A percentile compares a stretch with the other conserved stretches of the same genome.
Evolutionary conservation across 2,113 vertebrate species (phyloP).

Genomic region (Todiramphus saurophagus): DNA sequence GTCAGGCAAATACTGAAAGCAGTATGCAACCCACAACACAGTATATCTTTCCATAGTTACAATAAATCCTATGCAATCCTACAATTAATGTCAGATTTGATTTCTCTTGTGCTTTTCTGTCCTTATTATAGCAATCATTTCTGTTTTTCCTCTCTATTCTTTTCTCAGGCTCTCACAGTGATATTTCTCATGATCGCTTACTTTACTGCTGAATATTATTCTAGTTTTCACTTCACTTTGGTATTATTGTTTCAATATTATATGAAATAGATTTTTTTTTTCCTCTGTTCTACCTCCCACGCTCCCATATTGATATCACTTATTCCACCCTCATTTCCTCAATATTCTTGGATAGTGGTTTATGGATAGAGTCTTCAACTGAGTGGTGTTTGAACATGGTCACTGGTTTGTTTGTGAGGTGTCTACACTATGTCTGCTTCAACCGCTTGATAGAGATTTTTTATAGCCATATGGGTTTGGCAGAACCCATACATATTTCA

Average conservation of each 20-base stretch:
- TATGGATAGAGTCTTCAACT: background rate
- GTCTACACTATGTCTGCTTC: constrained; percentile 44
- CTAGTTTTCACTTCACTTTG: background rate
- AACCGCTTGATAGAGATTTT: constrained; percentile 26
- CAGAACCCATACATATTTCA: background rate
- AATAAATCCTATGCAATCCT: constrained; percentile 7
- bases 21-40: constrained; percentile 3
- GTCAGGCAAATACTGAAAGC: constrained; percentile 7
- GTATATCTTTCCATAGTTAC: constrained; percentile 49
- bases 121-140: constrained; percentile 8
- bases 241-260: background rate
- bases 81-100: constrained; percentile 58
- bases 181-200: background rate
- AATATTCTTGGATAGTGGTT: background rate
- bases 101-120: constrained; percentile 39
- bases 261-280: background rate
- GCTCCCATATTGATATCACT: background rate
- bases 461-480: constrained; percentile 15
- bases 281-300: background rate
- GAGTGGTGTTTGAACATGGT: constrained; percentile 30
- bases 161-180: background rate
- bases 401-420: constrained; percentile 49
- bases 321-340: constrained; percentile 20
- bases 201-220: constrained; percentile 7
- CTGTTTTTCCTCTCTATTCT: background rate